Evolutionary conservation across 2,888 invertebrate genomes (phyloP).

Genomic region (Allophyes oxyacanthae): DNA sequence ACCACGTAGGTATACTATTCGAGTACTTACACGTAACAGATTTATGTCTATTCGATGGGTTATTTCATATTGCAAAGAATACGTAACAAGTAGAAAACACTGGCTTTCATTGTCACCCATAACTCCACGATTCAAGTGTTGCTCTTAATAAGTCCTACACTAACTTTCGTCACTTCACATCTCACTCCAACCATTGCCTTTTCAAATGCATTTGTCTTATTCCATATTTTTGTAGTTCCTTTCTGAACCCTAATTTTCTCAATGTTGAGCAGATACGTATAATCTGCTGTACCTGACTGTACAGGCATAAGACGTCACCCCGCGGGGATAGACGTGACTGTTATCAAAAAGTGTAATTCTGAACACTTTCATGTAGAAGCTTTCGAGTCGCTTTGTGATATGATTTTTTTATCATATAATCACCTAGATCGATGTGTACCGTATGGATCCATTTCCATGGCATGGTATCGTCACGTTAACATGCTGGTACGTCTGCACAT

Average conservation of each 20-base stretch:
- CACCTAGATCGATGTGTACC: constrained; percentile 33
- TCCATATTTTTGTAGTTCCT: constrained; percentile 40
- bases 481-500: constrained; percentile 89
- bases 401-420: constrained; percentile 40
- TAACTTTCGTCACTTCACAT: constrained; percentile 59
- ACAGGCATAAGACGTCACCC: constrained; percentile 22
- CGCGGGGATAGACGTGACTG: constrained; percentile 7
- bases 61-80: constrained; percentile 68
- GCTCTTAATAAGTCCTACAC: constrained; percentile 54
- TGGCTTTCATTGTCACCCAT: constrained; percentile 63
- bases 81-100: constrained; percentile 72
- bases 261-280: constrained; percentile 22
- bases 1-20: constrained; percentile 73
- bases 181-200: constrained; percentile 35
- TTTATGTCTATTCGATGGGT: constrained; percentile 85
- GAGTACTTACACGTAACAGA: constrained; percentile 75
- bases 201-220: constrained; percentile 43
- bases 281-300: constrained; percentile 30
- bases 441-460: constrained; percentile 47
- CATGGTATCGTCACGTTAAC: constrained; percentile 63
- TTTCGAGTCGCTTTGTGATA: constrained; percentile 38
- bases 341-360: constrained; percentile 20
- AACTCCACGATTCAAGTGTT: constrained; percentile 48
- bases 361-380: constrained; percentile 36
- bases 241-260: constrained; percentile 27